These are phyloP conservation scores for Artibeus jamaicensis DNA, from an alignment of 2,797 vertebrate species.

Conservation along the genomic window DNA sequence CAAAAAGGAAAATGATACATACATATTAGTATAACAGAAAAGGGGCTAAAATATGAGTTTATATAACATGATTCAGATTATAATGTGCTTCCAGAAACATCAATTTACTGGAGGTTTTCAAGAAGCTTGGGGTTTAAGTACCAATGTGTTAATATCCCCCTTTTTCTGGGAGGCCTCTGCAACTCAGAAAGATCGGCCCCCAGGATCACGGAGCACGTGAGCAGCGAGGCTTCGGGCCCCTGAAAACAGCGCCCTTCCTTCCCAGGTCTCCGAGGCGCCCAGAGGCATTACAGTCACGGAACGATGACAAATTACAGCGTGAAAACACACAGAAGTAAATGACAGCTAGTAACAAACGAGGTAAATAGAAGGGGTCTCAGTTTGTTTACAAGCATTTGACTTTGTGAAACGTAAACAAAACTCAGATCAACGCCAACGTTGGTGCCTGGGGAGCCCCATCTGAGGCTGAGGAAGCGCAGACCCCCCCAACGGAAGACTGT, in stretches of 20 bases:
- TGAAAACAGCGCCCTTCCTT: not conserved
- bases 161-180: not conserved
- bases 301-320: not conserved
- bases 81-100: not conserved
- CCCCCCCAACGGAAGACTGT: not conserved
- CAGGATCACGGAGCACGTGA: not conserved
- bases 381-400: not conserved
- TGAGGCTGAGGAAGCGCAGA: not conserved
- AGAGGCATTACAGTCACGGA: no score
- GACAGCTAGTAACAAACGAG: not conserved
- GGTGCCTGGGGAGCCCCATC: no score
- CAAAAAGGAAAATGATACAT: not conserved
- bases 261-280: accelerated
- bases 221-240: not conserved
- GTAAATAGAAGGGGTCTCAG: not conserved
- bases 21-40: not conserved
- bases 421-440: not conserved
- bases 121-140: not conserved
- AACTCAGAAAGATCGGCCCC: not conserved
- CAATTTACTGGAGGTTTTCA: not conserved
- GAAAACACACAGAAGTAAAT: not conserved
- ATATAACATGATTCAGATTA: not conserved
- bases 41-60: not conserved
- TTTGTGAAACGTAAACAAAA: not conserved
- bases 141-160: not conserved